Base-by-base conservation (phyloP, 2,113 vertebrate species). In the Oophaga pumilio region DNA sequence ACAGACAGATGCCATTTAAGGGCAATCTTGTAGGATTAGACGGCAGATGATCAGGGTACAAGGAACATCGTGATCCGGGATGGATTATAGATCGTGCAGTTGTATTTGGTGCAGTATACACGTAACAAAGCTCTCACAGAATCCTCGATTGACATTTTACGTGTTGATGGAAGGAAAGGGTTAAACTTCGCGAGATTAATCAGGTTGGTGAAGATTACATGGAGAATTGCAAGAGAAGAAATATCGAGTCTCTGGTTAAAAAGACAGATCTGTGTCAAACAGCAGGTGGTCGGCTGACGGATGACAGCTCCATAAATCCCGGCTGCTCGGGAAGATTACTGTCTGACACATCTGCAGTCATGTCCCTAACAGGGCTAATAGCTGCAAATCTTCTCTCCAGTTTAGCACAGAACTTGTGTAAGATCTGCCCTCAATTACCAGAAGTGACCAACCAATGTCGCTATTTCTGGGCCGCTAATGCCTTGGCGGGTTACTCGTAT, bases 301-400 rank as follows among this genome's bases (percentile, higher is more conserved):
- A 80, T 80, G 26, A 60, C 77, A 60, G 77, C 77, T 59, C 53
- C 56, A 33, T 28, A 59, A 80, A 80, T 80, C 77, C 77, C 14
- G 14, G 33, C 18, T 26, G 53, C 56, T 60, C 4, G 56, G 76
- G 77, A 59, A 57, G 53, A 59, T 28, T 59, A 80, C 15, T 59
- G 53, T 60, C 77, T 59, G 77, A 59, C 53, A 80, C 77, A 80
- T 80, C 77, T 80, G 77, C 57, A 60, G 57, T 60, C 77, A 17
- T 28, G 76, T 80, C 52, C 76, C 76, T 79, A 28, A 79, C 57
- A 59, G 8, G 56, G 56, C 77, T 80, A 80, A 59, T 60, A 80
- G 77, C 26, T 33, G 56, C 77, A 59, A 59, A 80, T 59, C 77
- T 80, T 28, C 53, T 12, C 60, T 79, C 76, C 76, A 59, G 24